Evolutionary conservation across 1,140 invertebrate genomes (phyloP).

Genomic region (Magallana angulata): DNA sequence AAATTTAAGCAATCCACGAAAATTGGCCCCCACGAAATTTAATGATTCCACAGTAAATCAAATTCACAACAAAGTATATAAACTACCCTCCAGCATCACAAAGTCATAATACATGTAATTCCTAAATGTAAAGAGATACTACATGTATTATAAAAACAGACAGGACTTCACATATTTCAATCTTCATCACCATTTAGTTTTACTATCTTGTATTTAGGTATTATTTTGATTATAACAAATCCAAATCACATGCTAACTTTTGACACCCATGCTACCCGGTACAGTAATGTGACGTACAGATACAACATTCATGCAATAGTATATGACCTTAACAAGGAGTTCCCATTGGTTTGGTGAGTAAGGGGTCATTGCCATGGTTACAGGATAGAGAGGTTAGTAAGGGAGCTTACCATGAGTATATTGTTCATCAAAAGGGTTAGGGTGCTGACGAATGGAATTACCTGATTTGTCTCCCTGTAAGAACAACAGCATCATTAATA

Average conservation of each 20-base stretch:
- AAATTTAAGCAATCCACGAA: too few relatives aligned
- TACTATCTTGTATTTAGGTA: too few relatives aligned
- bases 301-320: slow-evolving; percentile 3
- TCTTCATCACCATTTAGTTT: too few relatives aligned
- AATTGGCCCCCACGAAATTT: too few relatives aligned
- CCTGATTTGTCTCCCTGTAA: slow-evolving; percentile 62
- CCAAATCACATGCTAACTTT: background rate
- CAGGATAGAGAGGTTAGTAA: slow-evolving; percentile 18
- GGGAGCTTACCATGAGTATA: slow-evolving; percentile 34
- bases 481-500: slow-evolving; percentile 42
- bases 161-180: too few relatives aligned
- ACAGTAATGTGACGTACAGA: background rate
- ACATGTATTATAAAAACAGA: too few relatives aligned
- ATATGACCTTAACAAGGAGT: background rate
- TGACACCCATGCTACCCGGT: background rate
- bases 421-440: slow-evolving; percentile 67
- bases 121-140: background rate
- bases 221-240: background rate
- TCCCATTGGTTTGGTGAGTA: background rate
- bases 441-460: slow-evolving; percentile 63
- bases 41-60: too few relatives aligned
- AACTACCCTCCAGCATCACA: background rate
- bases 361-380: slow-evolving; percentile 6
- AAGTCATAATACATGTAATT: background rate
- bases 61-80: background rate